These are phyloP conservation scores for Ophion slaviceki DNA, from an alignment of 2,888 invertebrate genomes.

Conservation along the genomic window DNA sequence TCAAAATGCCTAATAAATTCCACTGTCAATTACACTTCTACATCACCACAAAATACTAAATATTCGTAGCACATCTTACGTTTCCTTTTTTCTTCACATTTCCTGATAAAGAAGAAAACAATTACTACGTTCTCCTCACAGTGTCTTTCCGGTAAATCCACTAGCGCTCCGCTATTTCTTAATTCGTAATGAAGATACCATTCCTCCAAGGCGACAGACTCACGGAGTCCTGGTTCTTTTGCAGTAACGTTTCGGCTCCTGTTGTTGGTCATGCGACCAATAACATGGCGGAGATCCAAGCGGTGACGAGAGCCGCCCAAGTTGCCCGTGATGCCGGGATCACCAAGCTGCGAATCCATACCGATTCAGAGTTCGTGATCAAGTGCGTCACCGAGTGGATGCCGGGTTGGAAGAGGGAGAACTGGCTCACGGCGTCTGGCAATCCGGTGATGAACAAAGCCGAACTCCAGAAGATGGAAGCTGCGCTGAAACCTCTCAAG, in stretches of 20 bases:
- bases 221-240: conserved; percentile 26
- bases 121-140: neutral
- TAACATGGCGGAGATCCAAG: conserved; percentile 98
- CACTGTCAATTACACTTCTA: neutral
- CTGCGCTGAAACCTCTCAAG: conserved; percentile 85
- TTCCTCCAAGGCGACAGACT: neutral
- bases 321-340: conserved; percentile 88
- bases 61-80: no score
- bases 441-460: conserved; percentile 93
- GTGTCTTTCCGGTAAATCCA: neutral
- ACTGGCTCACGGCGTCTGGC: conserved; percentile 91
- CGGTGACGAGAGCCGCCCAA: conserved; percentile 91
- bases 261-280: conserved; percentile 94
- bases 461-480: conserved; percentile 92
- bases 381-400: conserved; percentile 95
- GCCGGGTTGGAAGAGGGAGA: conserved; percentile 93
- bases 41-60: neutral
- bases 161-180: no score
- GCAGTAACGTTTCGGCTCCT: conserved; percentile 91
- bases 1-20: neutral
- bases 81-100: no score
- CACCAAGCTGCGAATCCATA: conserved; percentile 90
- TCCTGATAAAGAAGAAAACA: neutral
- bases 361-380: conserved; percentile 96
- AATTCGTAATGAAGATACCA: neutral